Evolutionary conservation across 2,113 vertebrate species (phyloP), one percentile per base, ranked within the genome.

Genomic region (Poecile atricapillus): DNA sequence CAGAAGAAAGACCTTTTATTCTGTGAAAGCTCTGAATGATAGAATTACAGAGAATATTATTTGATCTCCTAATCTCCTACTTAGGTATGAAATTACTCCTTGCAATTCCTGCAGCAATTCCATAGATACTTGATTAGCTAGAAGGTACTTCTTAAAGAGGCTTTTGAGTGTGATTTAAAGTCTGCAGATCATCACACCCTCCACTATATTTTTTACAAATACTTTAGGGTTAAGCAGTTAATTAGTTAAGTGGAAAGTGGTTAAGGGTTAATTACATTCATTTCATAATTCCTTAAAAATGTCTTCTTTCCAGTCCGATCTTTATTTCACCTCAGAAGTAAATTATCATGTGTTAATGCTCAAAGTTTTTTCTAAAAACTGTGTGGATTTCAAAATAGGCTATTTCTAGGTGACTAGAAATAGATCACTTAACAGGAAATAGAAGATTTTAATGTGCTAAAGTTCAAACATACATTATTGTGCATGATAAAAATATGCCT

Each of bases 261-360:
- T 81, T 83, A 89, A 89, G 76, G 55, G 89, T 95, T 96, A 95
- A 91, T 87, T 93, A 73, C 25, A 14, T 87, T 80, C 7, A 58
- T 92, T 86, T 89, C 49, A 64, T 52, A 78, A 68, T 35, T 49
- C n/a, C 49, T 92, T 71, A 50, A 92, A 94, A 96, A 92, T 64
- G 2, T 65, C 35, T 80, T 71, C 18, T 88, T 90, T 71, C 27
- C 52, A 59, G 13, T 55, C 28, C 74, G 63, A 71, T 80, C 87
- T 86, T 88, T 86, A 49, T 90, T 94, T 93, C 68, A 74, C 63
- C 52, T 89, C 53, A 58, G 23, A 94, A 84, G 24, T 82, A 75
- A 90, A 90, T 68, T 76, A 73, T 43, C 37, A 53, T 46, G 28
- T 64, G 65, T 55, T 67, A 43, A 77, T 86, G 90, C 28, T 83